Conservation (phyloP, 2,797 vertebrate species). For the Urophycis tenuis region DNA sequence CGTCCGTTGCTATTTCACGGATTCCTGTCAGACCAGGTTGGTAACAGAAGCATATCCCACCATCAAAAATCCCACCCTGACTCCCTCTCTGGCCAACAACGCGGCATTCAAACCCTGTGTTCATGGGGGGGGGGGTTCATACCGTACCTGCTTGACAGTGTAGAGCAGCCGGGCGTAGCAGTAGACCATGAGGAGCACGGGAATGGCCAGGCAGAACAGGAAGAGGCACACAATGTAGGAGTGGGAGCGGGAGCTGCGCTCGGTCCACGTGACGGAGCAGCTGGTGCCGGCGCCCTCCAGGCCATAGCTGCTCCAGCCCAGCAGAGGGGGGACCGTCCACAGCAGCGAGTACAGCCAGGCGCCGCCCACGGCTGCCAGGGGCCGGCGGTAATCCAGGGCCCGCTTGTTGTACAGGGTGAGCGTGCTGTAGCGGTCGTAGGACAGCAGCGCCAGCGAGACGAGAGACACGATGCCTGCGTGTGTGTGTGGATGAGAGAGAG, state of each 20-base stretch:
- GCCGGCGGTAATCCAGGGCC: conserved; percentile 57
- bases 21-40: too few species aligned
- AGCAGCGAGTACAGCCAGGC: conserved; percentile 75
- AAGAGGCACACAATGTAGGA: conserved; percentile 78
- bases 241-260: conserved; percentile 50
- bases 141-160: conserved; percentile 69
- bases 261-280: conserved; percentile 75
- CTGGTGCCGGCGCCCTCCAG: conserved; percentile 73
- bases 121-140: too few species aligned
- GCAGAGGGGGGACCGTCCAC: conserved; percentile 76
- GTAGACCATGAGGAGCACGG: conserved; percentile 71
- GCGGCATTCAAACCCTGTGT: too few species aligned
- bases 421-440: conserved; percentile 75
- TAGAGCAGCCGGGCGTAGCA: conserved; percentile 71
- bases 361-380: conserved; percentile 64
- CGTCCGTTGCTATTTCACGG: too few species aligned
- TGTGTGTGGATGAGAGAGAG: background rate
- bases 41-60: too few species aligned
- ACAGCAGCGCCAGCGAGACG: conserved; percentile 71
- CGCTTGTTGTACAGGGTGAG: conserved; percentile 69
- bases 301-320: conserved; percentile 78
- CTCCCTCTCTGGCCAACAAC: too few species aligned
- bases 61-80: too few species aligned
- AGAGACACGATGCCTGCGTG: conserved; percentile 73
- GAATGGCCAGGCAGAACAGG: conserved; percentile 74